These are phyloP conservation scores for Semotilus atromaculatus DNA, from an alignment of 2,797 vertebrate genomes.

Conservation along the genomic window DNA sequence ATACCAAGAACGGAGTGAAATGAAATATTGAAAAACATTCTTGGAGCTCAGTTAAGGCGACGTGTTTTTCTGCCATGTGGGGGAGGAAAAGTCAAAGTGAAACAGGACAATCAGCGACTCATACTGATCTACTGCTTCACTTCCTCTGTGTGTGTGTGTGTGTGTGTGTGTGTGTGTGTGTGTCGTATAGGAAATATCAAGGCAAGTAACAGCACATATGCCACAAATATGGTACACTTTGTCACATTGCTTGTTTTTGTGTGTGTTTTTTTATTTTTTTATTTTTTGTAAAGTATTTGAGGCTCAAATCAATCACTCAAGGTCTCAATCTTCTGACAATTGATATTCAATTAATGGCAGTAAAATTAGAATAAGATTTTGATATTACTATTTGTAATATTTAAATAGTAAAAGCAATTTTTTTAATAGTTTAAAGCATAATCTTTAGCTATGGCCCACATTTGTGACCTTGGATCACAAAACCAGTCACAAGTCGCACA, in stretches of 20 bases:
- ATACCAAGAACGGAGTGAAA: constrained; percentile 49
- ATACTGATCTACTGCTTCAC: constrained; percentile 49
- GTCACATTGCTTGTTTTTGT: too few relatives aligned
- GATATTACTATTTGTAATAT: background rate
- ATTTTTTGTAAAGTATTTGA: background rate
- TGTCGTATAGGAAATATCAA: constrained; percentile 16
- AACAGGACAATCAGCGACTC: constrained; percentile 53
- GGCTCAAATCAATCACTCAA: background rate
- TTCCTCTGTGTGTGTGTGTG: constrained; percentile 45
- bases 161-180: background rate
- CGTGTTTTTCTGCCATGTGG: constrained; percentile 50
- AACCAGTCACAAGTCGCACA: too few relatives aligned
- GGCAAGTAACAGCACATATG: background rate
- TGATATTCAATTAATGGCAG: background rate
- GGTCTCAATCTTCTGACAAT: background rate
- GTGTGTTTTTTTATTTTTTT: too few relatives aligned
- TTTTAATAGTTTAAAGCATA: background rate
- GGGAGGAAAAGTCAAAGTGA: constrained; percentile 57
- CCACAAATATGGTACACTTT: background rate
- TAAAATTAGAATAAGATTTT: background rate
- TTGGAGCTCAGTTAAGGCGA: constrained; percentile 47
- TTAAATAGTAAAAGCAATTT: background rate
- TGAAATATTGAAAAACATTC: constrained; percentile 59
- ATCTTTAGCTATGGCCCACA: background rate
- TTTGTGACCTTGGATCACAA: too few relatives aligned